phyloP scores from a whole-genome alignment of 2,888 invertebrate species.

The Scaptomyza caliginosa region DNA sequence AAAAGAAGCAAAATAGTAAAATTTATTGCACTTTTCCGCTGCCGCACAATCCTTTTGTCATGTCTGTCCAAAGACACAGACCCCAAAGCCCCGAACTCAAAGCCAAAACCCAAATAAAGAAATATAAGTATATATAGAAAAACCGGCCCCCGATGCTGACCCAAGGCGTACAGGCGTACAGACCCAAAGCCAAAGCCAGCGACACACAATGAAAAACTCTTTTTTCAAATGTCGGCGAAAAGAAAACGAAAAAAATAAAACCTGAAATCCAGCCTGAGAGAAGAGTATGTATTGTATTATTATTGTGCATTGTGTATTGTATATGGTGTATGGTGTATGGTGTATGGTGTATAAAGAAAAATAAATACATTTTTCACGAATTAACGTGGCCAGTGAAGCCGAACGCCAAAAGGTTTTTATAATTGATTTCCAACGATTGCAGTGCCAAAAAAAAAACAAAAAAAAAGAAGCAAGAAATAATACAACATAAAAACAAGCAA shows the following conservation, averaged over 20 bases:
- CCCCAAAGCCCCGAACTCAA: constrained; percentile 16
- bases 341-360: constrained; percentile 43
- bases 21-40: constrained; percentile 77
- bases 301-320: too few relatives aligned
- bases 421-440: constrained; percentile 75
- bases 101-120: neutral
- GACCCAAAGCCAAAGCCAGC: constrained; percentile 53
- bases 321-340: neutral
- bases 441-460: constrained; percentile 44
- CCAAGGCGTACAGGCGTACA: constrained; percentile 42
- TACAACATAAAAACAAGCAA: constrained; percentile 15
- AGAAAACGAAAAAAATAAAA: constrained; percentile 41
- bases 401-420: constrained; percentile 75
- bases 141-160: constrained; percentile 36
- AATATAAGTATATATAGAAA: constrained; percentile 1
- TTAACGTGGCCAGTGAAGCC: constrained; percentile 72
- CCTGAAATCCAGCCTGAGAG: constrained; percentile 6
- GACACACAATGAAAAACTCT: constrained; percentile 72
- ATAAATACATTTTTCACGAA: constrained; percentile 73
- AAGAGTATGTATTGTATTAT: neutral
- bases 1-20: constrained; percentile 45
- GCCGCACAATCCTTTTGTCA: constrained; percentile 64
- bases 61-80: constrained; percentile 35
- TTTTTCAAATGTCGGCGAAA: constrained; percentile 56
- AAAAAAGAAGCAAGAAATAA: too few relatives aligned